Percentiles rank a stretch among this genome's conserved stretches.
phyloP scores from a whole-genome alignment of 2,113 vertebrate species.

The Malurus elegans region DNA sequence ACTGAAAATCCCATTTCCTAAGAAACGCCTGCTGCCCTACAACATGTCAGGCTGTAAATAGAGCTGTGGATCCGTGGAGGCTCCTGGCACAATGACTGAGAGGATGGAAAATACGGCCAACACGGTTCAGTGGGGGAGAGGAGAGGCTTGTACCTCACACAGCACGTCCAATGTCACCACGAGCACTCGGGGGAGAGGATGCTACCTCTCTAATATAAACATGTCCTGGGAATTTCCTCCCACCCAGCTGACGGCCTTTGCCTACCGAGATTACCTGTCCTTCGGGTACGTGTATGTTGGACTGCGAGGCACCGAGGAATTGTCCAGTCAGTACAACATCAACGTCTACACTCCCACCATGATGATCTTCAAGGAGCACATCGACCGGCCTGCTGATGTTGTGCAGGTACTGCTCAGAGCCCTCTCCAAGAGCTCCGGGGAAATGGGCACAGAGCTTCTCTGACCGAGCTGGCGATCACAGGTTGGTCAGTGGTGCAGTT shows the following conservation, averaged over 20 bases:
- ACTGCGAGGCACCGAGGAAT: constrained; percentile 77
- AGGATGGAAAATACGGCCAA: neutral
- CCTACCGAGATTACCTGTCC: constrained; percentile 88
- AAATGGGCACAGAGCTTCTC: rapidly evolving
- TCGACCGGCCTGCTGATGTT: constrained; percentile 81
- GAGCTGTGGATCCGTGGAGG: neutral
- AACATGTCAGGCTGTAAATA: neutral
- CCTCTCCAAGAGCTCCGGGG: rapidly evolving
- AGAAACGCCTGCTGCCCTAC: neutral
- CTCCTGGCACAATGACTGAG: rapidly evolving
- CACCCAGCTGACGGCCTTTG: constrained; percentile 86
- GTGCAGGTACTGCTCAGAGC: constrained; percentile 82
- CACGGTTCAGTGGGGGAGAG: neutral
- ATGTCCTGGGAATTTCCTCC: neutral
- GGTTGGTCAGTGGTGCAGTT: neutral
- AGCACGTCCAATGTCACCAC: neutral
- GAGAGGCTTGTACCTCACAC: neutral
- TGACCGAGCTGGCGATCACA: rapidly evolving
- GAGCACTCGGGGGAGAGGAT: rapidly evolving
- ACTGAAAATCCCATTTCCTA: neutral
- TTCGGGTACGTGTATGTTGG: constrained; percentile 92
- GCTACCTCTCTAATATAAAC: neutral
- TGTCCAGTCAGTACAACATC: constrained; percentile 87
- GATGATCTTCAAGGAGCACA: constrained; percentile 90
- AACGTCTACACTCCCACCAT: constrained; percentile 88